Percentiles rank a stretch among this genome's conserved stretches.
Conservation (phyloP, 2,113 vertebrate genomes). For the Stomatorhinus ivindoensis region DNA sequence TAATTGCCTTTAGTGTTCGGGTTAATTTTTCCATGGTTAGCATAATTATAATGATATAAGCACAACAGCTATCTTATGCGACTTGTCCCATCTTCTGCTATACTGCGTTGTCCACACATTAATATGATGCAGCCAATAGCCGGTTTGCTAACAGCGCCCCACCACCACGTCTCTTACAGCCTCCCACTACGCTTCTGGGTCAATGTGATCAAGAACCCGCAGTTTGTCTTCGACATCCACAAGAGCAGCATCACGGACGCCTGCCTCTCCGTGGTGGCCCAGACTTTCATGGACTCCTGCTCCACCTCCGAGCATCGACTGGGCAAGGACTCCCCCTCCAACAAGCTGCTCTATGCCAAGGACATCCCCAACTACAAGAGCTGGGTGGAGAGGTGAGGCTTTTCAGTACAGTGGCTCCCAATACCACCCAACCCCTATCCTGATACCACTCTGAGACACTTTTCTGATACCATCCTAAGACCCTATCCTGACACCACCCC, state of each 20-base stretch:
- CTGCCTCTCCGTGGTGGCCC: conserved; percentile 92
- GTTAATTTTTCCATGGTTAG: not conserved
- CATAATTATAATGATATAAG: not conserved
- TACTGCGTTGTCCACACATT: not conserved
- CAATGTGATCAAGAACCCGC: conserved; percentile 97
- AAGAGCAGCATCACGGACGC: conserved; percentile 98
- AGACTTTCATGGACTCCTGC: conserved; percentile 98
- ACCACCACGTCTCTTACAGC: conserved; percentile 49
- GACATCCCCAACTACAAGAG: conserved; percentile 99
- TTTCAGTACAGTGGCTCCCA: conserved; percentile 31
- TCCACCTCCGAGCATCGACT: conserved; percentile 95
- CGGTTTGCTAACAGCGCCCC: not conserved
- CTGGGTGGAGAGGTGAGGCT: conserved; percentile 90
- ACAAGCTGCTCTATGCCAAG: conserved; percentile 97
- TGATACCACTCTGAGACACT: not conserved
- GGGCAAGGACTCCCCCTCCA: conserved; percentile 95
- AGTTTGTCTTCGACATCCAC: conserved; percentile 98
- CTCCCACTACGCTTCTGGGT: conserved; percentile 97
- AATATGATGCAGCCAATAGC: too few species aligned
- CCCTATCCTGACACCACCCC: not conserved
- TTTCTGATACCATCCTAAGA: not conserved
- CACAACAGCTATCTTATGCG: not conserved
- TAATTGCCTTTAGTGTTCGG: not conserved
- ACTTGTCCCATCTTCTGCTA: not conserved
- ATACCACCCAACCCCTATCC: not conserved